These are phyloP conservation scores for Clinocottus analis DNA, from an alignment of 2,113 vertebrate genomes.

Conservation along the genomic window DNA sequence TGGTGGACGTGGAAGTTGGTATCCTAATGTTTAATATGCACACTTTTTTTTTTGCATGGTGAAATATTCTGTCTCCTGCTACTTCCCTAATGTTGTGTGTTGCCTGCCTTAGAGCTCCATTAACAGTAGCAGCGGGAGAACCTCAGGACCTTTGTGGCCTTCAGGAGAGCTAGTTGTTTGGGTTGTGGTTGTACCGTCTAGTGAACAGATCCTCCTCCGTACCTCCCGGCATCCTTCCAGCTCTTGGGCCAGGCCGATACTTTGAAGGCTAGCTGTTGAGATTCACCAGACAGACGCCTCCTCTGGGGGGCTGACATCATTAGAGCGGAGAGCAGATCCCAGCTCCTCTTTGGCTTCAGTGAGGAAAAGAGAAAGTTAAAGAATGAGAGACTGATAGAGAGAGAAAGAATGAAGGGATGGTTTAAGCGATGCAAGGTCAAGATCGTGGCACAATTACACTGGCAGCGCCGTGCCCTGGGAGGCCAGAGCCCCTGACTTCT, in stretches of 20 bases:
- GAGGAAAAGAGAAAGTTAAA: constrained; percentile 43
- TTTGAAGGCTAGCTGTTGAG: constrained; percentile 72
- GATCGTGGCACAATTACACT: constrained; percentile 75
- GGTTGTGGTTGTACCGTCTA: constrained; percentile 19
- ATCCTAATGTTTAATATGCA: too few species aligned
- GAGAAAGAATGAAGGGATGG: constrained; percentile 52
- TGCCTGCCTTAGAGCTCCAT: constrained; percentile 5
- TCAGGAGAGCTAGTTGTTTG: constrained; percentile 27
- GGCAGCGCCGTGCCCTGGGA: constrained; percentile 59
- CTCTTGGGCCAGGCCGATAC: constrained; percentile 36
- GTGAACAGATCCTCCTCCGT: constrained; percentile 27
- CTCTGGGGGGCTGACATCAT: constrained; percentile 79
- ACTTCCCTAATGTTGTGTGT: background rate
- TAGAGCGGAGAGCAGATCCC: constrained; percentile 73
- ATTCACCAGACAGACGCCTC: constrained; percentile 70
- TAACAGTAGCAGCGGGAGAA: background rate
- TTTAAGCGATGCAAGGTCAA: constrained; percentile 78
- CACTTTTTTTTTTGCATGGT: background rate
- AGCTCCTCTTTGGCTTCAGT: constrained; percentile 53
- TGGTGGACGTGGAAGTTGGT: too few species aligned
- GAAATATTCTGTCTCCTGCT: background rate
- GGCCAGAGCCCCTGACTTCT: constrained; percentile 69
- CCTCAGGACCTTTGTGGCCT: constrained; percentile 14
- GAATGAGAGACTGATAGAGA: constrained; percentile 41
- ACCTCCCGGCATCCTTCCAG: constrained; percentile 38